Base-by-base conservation (phyloP, 2,888 invertebrate genomes). In the Eubasilissa splendida region DNA sequence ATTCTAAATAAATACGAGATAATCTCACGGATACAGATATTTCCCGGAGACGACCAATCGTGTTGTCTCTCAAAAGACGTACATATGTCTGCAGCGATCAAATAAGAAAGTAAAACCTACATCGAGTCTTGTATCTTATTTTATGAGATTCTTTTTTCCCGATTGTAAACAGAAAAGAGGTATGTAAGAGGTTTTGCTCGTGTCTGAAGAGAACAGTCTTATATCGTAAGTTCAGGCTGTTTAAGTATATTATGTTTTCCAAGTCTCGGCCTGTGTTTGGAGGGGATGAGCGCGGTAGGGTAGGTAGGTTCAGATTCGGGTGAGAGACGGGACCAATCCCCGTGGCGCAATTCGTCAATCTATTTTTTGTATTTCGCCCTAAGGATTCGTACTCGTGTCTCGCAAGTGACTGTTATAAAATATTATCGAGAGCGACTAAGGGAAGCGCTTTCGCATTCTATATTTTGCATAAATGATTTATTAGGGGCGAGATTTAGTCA, bases 91-190 rank as follows among this genome's bases (percentile, higher is more conserved):
- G 76, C 77, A 76, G 59, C 56, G 80, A 80, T 80, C 77, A 80
- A 77, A 77, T 77, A 80, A 77, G 74, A 70, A 77, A 74, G 50
- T 73, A 42, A 58, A 33, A 53, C 66, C 77, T 58, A 50, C 74
- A 59, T 77, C 77, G 56, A 42, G 77, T 74, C 77, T 80, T 70
- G 70, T 79, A 81, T 81, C 79, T 76, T 82, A 79, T 82, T 82
- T 79, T 76, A 82, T 76, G 73, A 82, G 82, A 82, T 82, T 82
- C 79, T 77, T 82, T 79, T 76, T 80, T 65, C 50, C 76, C 65
- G 73, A 76, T 79, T 71, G 60, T 70, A 73, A 76, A 82, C 71
- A 73, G 71, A 79, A 79, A 76, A 82, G 71, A 58, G 75, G 82
- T 79, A 73, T 65, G 60, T 79, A 65, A 82, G 70, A 73, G 52